phyloP scores from a whole-genome alignment of 1,140 invertebrate species.

The Helicorthomorpha holstii region DNA sequence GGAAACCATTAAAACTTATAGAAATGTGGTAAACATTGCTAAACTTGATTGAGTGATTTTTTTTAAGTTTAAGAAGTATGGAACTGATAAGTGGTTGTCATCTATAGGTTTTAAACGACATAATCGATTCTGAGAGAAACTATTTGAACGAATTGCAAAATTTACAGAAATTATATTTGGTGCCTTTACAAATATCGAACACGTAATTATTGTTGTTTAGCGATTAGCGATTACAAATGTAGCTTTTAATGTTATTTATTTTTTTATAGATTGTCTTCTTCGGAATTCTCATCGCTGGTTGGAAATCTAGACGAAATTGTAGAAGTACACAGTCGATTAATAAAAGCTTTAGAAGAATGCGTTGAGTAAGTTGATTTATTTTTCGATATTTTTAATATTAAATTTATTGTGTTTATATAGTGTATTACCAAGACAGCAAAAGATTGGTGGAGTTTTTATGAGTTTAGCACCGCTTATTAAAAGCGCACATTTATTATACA shows the following conservation, averaged over 20 bases:
- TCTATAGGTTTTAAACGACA: conserved; percentile 73
- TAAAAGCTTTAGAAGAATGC: conserved; percentile 57
- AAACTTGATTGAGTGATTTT: conserved; percentile 23
- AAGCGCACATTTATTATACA: conserved; percentile 69
- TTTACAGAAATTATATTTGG: conserved; percentile 63
- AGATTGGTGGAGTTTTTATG: conserved; percentile 81
- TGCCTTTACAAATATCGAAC: conserved; percentile 60
- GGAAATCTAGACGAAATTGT: conserved; percentile 78
- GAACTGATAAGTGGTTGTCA: conserved; percentile 37
- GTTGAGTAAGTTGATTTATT: conserved; percentile 22
- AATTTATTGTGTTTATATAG: conserved; percentile 5
- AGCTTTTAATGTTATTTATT: conserved; percentile 5
- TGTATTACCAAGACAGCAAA: conserved; percentile 38
- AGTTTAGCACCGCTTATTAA: conserved; percentile 71
- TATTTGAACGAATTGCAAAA: conserved; percentile 75
- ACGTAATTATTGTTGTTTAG: conserved; percentile 45
- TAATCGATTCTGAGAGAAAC: conserved; percentile 77
- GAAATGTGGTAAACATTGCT: conserved; percentile 21
- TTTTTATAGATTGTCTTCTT: conserved; percentile 47
- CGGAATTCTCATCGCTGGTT: conserved; percentile 68
- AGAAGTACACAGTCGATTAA: conserved; percentile 58
- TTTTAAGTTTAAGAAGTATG: conserved; percentile 30
- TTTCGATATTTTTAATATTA: conserved; percentile 1
- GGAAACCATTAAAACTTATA: conserved; percentile 23
- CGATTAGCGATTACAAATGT: conserved; percentile 6